Base-by-base conservation (phyloP, 1,140 invertebrate species). In the Nasonia vitripennis region DNA sequence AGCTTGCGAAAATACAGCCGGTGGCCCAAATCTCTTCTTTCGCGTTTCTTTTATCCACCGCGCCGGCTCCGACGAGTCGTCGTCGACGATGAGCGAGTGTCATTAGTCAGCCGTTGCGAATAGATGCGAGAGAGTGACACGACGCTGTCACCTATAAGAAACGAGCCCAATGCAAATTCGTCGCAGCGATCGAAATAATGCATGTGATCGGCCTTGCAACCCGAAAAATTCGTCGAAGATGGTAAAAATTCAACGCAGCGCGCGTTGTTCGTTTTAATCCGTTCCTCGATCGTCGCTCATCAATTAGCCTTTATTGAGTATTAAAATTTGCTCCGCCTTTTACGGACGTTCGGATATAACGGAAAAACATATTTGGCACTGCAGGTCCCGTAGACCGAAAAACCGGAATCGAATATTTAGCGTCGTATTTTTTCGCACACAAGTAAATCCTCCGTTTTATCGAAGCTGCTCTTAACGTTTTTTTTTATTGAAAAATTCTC, bases 51-150 rank as follows among this genome's bases (percentile, higher is more conserved):
- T 80, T 70, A 70, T 68, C 34, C 51, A 2, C 4, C 31, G 4
- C 51, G 12, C 4, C 31, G 4, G 6, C 0, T 67, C 0, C 17
- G 31, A 20, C 55, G 34, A 37, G 51, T 55, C 51, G 70, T 37
- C 14, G 1, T 2, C 51, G 45, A 55, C 14, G 23, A 11, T 20
- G 37, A 45, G 68, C 31, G 20, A 23, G 31, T 73, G 51, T 45
- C 51, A 74, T 82, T 74, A 82, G 70, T 55, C 80, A 55, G 48
- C 20, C 37, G 34, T 81, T 70, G 68, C 17, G 31, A 74, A 74
- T 74, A 27, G 37, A 2, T 20, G 51, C 17, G 51, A 55, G 51
- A 55, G 51, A 37, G 34, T 55, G 51, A 55, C 51, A 14, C 12
- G 51, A 20, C 51, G 51, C 14, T 55, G 17, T 20, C 12, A 17